These are phyloP conservation scores for Dreissena polymorpha DNA, from an alignment of 1,140 invertebrate genomes.

Conservation along the genomic window DNA sequence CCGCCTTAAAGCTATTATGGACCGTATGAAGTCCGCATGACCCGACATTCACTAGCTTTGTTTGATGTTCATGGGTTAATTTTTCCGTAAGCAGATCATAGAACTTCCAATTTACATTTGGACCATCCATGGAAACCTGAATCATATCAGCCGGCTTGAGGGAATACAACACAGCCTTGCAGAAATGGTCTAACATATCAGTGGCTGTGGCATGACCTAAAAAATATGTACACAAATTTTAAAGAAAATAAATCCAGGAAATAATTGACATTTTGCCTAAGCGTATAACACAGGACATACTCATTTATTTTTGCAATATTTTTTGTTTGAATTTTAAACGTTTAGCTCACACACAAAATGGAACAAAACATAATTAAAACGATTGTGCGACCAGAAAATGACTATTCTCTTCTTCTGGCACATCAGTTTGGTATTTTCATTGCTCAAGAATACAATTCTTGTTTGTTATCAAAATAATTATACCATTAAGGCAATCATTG, in stretches of 20 bases:
- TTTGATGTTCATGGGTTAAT: conserved; percentile 6
- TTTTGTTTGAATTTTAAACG: too few species aligned
- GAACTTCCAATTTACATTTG: conserved; percentile 62
- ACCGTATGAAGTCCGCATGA: conserved; percentile 59
- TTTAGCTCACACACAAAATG: too few species aligned
- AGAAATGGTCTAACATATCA: conserved; percentile 54
- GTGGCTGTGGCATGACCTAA: conserved; percentile 55
- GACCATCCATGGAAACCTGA: conserved; percentile 65
- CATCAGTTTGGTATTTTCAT: too few species aligned
- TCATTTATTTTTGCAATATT: too few species aligned
- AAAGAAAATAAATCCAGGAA: background rate
- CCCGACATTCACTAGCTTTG: conserved; percentile 52
- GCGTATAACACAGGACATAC: too few species aligned
- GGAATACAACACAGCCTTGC: conserved; percentile 2
- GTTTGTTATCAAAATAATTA: too few species aligned
- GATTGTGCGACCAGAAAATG: too few species aligned
- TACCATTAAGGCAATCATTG: too few species aligned
- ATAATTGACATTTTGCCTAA: background rate
- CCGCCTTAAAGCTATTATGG: conserved; percentile 55
- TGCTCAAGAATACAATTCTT: too few species aligned
- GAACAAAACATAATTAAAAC: too few species aligned
- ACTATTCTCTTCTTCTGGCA: too few species aligned
- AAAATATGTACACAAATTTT: conserved; percentile 13
- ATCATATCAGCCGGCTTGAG: conserved; percentile 43
- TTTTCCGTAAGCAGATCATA: conserved; percentile 17